Conservation (phyloP, 2,113 vertebrate genomes). For the Hippocampus comes region DNA sequence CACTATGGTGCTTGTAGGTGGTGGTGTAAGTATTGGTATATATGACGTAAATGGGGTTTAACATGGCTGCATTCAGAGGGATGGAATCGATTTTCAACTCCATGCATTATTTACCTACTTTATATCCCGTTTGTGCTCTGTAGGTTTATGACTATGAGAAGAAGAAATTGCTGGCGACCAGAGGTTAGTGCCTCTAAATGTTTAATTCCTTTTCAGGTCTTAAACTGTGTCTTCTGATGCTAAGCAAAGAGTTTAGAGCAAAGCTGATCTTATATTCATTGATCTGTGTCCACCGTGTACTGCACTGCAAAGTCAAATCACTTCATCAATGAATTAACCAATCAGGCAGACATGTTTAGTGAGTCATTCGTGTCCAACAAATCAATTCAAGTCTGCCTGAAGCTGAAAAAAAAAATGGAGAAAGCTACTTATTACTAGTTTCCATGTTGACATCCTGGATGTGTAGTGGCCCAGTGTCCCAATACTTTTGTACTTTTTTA, state of each 20-base stretch:
- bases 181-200: constrained; percentile 64
- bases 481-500: too few relatives aligned
- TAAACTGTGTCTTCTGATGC: constrained; percentile 3
- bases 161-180: constrained; percentile 74
- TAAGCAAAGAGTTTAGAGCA: constrained; percentile 1
- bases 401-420: too few relatives aligned
- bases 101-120: constrained; percentile 52
- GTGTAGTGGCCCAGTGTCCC: too few relatives aligned
- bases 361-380: too few relatives aligned
- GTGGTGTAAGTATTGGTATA: constrained; percentile 26
- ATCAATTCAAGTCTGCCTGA: too few relatives aligned
- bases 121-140: constrained; percentile 45
- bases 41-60: constrained; percentile 27
- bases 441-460: too few relatives aligned
- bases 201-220: constrained; percentile 27
- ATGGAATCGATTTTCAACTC: constrained; percentile 39
- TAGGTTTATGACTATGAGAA: constrained; percentile 77
- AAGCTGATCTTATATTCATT: constrained; percentile 6
- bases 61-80: constrained; percentile 21
- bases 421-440: too few relatives aligned
- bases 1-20: constrained; percentile 16
- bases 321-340: not conserved
- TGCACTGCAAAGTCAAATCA: not conserved
- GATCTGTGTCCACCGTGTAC: not conserved
- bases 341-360: too few relatives aligned